These are phyloP conservation scores for Lycaena phlaeas DNA, from an alignment of 2,888 invertebrate genomes.

Conservation along the genomic window DNA sequence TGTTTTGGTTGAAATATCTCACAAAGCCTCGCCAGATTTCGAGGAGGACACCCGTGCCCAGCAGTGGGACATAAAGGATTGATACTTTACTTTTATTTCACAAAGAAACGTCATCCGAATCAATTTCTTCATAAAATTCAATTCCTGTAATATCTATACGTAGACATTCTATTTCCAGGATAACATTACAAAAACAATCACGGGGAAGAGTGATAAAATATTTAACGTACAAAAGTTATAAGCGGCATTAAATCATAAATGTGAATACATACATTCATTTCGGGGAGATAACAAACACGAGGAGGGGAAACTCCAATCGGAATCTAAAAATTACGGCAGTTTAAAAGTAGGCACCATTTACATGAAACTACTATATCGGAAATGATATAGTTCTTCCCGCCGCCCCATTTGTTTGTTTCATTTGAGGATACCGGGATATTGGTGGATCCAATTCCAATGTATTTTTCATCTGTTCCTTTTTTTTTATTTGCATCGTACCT, in stretches of 20 bases:
- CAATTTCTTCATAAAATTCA: no score
- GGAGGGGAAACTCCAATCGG: slow-evolving; percentile 62
- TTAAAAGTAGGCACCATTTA: slow-evolving; percentile 70
- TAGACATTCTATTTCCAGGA: neutral
- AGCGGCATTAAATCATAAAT: slow-evolving; percentile 53
- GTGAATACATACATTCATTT: slow-evolving; percentile 63
- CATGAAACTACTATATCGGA: slow-evolving; percentile 67
- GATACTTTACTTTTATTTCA: no score
- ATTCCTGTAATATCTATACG: neutral
- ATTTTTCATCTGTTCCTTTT: slow-evolving; percentile 21
- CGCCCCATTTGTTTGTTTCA: slow-evolving; percentile 48
- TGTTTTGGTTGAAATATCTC: no score
- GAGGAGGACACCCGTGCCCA: no score
- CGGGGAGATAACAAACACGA: slow-evolving; percentile 60
- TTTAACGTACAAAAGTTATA: slow-evolving; percentile 30
- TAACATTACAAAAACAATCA: slow-evolving; percentile 4
- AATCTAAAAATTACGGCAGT: slow-evolving; percentile 71
- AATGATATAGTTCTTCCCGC: slow-evolving; percentile 48
- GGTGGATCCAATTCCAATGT: slow-evolving; percentile 9
- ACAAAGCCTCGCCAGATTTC: no score
- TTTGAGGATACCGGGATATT: slow-evolving; percentile 27
- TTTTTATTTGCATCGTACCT: slow-evolving; percentile 13
- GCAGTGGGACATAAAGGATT: no score
- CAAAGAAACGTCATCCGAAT: no score
- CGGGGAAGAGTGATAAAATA: slow-evolving; percentile 15